These are phyloP conservation scores for Xestoiulus laeticollis DNA, from an alignment of 2,888 invertebrate genomes.

Conservation along the genomic window DNA sequence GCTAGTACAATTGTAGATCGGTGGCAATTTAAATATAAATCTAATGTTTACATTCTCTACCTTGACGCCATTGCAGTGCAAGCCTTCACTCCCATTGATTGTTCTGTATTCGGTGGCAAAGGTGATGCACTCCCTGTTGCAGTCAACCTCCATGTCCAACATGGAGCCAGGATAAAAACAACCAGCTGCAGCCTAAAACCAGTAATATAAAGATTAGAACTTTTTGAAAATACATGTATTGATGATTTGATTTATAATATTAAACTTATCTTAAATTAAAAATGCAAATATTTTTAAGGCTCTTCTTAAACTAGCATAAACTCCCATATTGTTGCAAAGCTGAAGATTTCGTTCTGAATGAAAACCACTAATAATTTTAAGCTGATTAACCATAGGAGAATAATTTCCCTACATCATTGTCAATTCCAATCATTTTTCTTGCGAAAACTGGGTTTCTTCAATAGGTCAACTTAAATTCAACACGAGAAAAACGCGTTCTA, in stretches of 20 bases:
- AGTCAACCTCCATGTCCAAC: constrained; percentile 29
- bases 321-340: too few species aligned
- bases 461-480: neutral
- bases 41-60: neutral
- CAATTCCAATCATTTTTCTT: neutral
- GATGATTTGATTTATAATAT: neutral
- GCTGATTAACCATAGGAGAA: too few species aligned
- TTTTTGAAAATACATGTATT: neutral
- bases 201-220: neutral
- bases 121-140: constrained; percentile 21
- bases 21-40: neutral
- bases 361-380: too few species aligned
- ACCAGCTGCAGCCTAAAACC: neutral
- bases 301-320: neutral
- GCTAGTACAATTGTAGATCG: neutral
- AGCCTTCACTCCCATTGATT: neutral
- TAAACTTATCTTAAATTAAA: neutral
- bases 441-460: neutral
- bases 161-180: neutral
- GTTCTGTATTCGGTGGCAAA: constrained; percentile 28
- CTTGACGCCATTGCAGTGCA: constrained; percentile 9
- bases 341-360: too few species aligned
- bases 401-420: too few species aligned
- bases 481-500: neutral
- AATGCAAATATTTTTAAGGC: neutral